Evolutionary conservation across 2,797 vertebrate species (phyloP).

Genomic region (Malurus leucopterus): DNA sequence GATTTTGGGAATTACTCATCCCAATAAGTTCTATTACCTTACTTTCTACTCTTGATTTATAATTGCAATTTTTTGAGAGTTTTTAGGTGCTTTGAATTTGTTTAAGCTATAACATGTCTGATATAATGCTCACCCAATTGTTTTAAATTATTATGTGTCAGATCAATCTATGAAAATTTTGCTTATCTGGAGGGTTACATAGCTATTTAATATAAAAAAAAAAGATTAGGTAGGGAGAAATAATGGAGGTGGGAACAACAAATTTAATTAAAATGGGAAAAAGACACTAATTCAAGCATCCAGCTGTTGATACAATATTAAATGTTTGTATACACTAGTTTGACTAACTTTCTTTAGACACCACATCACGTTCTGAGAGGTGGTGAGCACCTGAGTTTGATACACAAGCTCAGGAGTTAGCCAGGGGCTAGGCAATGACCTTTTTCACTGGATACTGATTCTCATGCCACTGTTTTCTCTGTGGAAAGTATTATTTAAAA

Average conservation of each 20-base stretch:
- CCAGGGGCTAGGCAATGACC: not conserved
- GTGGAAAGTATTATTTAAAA: not conserved
- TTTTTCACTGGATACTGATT: not conserved
- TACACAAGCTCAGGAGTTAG: fast-evolving
- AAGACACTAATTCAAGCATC: not conserved
- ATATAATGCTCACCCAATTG: not conserved
- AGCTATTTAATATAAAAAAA: not conserved
- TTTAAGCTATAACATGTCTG: not conserved
- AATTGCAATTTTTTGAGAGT: not conserved
- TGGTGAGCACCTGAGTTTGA: not conserved
- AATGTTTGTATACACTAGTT: not conserved
- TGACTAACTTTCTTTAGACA: not conserved
- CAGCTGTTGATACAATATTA: not conserved
- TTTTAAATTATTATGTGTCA: not conserved
- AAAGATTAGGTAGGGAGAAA: not conserved
- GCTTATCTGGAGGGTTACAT: not conserved
- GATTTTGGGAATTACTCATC: not conserved
- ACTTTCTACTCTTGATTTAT: not conserved
- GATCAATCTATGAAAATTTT: not conserved
- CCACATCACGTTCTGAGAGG: not conserved
- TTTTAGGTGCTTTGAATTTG: not conserved
- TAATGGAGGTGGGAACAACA: not conserved
- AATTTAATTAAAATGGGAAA: not conserved
- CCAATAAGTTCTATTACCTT: not conserved
- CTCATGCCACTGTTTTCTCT: not conserved